These are phyloP conservation scores for Caenorhabditis elegans DNA, from an alignment of 1,140 invertebrate genomes.

Conservation along the genomic window DNA sequence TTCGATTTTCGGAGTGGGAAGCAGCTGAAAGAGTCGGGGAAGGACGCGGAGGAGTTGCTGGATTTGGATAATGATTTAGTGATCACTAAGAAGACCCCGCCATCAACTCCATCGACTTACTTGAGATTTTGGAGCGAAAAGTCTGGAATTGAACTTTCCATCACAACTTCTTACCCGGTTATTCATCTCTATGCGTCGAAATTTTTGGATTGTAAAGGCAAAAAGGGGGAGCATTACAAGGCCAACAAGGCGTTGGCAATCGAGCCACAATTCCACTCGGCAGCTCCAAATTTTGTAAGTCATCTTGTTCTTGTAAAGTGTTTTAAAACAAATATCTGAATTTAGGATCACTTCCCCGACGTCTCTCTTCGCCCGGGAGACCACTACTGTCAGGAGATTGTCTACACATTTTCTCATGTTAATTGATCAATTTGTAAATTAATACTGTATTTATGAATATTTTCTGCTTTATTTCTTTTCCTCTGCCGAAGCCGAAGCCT, in stretches of 20 bases:
- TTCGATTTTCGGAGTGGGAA: constrained; percentile 2
- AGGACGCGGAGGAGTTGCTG: background rate
- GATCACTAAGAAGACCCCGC: background rate
- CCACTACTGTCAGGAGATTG: background rate
- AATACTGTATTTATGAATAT: too few species aligned
- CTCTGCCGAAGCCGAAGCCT: too few species aligned
- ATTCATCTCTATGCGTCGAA: constrained; percentile 29
- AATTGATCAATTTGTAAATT: background rate
- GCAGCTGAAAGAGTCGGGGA: background rate
- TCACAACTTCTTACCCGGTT: constrained; percentile 27
- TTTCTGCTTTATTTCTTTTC: too few species aligned
- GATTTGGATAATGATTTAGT: constrained; percentile 33
- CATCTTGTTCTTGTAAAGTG: background rate
- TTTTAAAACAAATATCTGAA: background rate
- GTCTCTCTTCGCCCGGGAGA: background rate
- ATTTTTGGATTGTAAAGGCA: background rate
- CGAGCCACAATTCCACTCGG: constrained; percentile 33
- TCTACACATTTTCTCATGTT: background rate
- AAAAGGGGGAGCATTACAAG: constrained; percentile 20
- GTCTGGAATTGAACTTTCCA: constrained; percentile 18
- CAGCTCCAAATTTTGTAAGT: constrained; percentile 33
- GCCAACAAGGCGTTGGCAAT: constrained; percentile 26
- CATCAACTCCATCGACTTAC: background rate
- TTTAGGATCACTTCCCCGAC: background rate
- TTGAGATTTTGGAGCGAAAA: constrained; percentile 21